These are phyloP conservation scores for Tiliacea aurago DNA, from an alignment of 2,888 invertebrate species.

Conservation along the genomic window DNA sequence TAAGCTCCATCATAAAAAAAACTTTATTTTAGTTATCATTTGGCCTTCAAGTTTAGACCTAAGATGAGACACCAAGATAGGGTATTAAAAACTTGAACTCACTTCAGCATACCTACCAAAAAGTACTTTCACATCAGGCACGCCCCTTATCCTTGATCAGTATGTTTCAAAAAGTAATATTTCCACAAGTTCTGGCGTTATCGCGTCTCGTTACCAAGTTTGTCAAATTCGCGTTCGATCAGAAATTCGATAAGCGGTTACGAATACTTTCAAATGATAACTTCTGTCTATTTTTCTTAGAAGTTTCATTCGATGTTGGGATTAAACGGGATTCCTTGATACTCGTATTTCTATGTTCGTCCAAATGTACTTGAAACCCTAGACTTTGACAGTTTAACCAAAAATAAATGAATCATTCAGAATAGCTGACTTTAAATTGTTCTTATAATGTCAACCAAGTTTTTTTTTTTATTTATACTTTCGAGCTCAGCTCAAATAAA, in stretches of 20 bases:
- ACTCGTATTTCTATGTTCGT: background rate
- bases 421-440: too few species aligned
- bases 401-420: background rate
- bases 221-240: constrained; percentile 68
- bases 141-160: constrained; percentile 41
- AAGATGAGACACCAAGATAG: background rate
- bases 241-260: constrained; percentile 56
- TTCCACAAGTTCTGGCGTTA: constrained; percentile 72
- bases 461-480: too few species aligned
- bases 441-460: too few species aligned
- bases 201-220: constrained; percentile 76
- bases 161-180: constrained; percentile 72
- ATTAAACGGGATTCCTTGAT: background rate
- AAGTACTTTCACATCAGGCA: constrained; percentile 10
- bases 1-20: too few species aligned
- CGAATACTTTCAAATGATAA: constrained; percentile 43
- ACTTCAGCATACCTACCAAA: background rate
- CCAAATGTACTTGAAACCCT: background rate
- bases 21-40: too few species aligned
- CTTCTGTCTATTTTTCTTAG: constrained; percentile 40
- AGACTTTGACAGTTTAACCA: background rate
- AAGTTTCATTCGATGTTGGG: constrained; percentile 13
- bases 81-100: background rate
- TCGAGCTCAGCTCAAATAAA: too few species aligned
- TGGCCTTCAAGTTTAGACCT: background rate